These are phyloP conservation scores for Gopherus flavomarginatus DNA, from an alignment of 2,113 vertebrate genomes.

Conservation along the genomic window DNA sequence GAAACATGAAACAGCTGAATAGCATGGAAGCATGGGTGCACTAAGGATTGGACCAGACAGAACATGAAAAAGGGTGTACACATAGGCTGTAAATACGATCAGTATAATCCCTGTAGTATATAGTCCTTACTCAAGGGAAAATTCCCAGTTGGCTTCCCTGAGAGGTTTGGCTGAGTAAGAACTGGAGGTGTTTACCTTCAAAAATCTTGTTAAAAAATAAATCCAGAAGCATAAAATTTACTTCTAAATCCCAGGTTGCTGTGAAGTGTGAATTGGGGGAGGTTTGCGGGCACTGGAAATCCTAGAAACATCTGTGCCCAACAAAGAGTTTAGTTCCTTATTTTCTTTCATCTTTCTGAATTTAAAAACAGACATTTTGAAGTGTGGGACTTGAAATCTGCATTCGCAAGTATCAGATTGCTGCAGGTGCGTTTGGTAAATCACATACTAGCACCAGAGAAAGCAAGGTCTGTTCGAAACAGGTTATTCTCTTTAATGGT, in stretches of 20 bases:
- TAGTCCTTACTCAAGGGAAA: neutral
- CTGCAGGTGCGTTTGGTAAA: conserved; percentile 73
- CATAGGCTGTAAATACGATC: neutral
- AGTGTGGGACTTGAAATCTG: conserved; percentile 71
- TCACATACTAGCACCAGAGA: conserved; percentile 46
- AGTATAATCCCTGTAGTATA: rapidly evolving
- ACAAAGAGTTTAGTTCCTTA: conserved; percentile 31
- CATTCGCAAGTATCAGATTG: conserved; percentile 76
- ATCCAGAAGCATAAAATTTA: neutral
- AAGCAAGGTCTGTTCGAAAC: conserved; percentile 69
- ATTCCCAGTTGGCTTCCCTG: neutral
- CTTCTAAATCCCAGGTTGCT: conserved; percentile 32
- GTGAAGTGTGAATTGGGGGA: neutral
- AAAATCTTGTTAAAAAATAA: conserved; percentile 29
- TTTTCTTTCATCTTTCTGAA: conserved; percentile 71
- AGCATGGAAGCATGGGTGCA: neutral
- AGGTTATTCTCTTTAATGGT: conserved; percentile 74
- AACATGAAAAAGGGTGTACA: neutral
- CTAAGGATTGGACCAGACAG: neutral
- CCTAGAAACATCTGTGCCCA: conserved; percentile 60
- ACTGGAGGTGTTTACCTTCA: neutral
- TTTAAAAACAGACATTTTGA: conserved; percentile 75
- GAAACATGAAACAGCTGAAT: conserved; percentile 38
- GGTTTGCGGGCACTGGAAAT: conserved; percentile 17
- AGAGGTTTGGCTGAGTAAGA: neutral